These are phyloP conservation scores for Liodrosophila aerea DNA, from an alignment of 2,888 invertebrate genomes.

Conservation along the genomic window DNA sequence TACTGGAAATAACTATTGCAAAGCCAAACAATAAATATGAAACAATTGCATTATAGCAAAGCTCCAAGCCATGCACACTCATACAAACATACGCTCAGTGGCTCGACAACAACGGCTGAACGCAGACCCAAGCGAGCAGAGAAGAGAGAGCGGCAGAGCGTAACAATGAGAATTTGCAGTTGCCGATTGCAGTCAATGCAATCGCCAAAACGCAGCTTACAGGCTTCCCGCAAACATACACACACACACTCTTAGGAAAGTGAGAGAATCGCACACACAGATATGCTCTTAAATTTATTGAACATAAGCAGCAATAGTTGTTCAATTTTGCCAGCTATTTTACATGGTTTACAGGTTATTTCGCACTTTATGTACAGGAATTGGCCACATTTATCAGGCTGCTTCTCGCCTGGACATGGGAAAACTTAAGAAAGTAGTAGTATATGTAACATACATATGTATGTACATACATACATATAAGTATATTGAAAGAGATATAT, in stretches of 20 bases:
- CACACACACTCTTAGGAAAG: slow-evolving; percentile 1
- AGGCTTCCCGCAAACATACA: slow-evolving; percentile 38
- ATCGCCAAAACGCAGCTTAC: slow-evolving; percentile 51
- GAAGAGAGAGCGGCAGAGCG: slow-evolving; percentile 28
- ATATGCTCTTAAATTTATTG: slow-evolving; percentile 12
- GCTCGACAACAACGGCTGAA: no score
- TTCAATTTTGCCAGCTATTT: slow-evolving; percentile 57
- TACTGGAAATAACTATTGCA: slow-evolving; percentile 28
- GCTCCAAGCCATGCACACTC: neutral
- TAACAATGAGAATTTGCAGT: slow-evolving; percentile 56
- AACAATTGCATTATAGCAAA: slow-evolving; percentile 62
- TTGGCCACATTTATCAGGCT: no score
- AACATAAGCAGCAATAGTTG: slow-evolving; percentile 61
- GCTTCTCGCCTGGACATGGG: no score
- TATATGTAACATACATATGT: no score
- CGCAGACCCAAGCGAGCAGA: neutral
- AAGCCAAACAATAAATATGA: slow-evolving; percentile 65
- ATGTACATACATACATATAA: no score
- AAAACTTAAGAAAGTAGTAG: no score
- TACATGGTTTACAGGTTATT: slow-evolving; percentile 18
- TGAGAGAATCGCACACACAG: no score
- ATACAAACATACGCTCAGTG: slow-evolving; percentile 1
- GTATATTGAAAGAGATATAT: no score
- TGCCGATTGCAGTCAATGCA: no score
- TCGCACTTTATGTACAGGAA: no score